Conservation (phyloP, 2,888 invertebrate species). For the Lasius platythorax region DNA sequence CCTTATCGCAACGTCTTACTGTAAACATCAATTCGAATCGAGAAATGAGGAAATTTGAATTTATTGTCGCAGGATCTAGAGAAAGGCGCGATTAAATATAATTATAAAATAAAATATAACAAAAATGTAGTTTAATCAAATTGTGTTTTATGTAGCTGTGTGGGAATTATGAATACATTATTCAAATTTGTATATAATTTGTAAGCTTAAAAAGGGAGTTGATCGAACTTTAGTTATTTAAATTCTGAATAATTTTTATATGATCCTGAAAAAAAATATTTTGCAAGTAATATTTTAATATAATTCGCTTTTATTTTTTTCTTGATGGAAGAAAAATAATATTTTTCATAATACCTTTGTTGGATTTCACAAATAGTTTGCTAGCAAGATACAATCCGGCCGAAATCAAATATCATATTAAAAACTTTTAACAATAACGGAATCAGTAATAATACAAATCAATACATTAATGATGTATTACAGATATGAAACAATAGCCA, state of each 20-base stretch:
- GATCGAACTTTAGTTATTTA: not conserved
- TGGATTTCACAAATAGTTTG: not conserved
- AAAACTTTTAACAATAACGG: not conserved
- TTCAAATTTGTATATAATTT: not conserved
- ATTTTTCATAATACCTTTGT: not conserved
- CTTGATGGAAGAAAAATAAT: not conserved
- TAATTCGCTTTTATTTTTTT: constrained; percentile 8
- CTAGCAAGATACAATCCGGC: not conserved
- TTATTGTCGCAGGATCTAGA: not conserved
- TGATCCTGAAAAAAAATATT: not conserved
- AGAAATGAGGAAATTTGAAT: not conserved
- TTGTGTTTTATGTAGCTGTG: not conserved
- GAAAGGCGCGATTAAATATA: not conserved
- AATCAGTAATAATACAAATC: constrained; percentile 18
- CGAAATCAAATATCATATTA: not conserved
- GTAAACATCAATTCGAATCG: not conserved
- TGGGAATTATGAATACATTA: not conserved
- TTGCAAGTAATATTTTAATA: not conserved
- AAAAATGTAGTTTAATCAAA: not conserved
- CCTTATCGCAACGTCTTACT: not conserved
- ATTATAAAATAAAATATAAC: not conserved
- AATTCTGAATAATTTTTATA: not conserved
- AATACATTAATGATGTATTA: not conserved
- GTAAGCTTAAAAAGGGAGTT: not conserved
- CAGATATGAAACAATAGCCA: not conserved